Percentiles rank a stretch among this genome's conserved stretches.
Evolutionary conservation across 2,113 vertebrate genomes (phyloP).

Genomic region (Empidonax alnorum): DNA sequence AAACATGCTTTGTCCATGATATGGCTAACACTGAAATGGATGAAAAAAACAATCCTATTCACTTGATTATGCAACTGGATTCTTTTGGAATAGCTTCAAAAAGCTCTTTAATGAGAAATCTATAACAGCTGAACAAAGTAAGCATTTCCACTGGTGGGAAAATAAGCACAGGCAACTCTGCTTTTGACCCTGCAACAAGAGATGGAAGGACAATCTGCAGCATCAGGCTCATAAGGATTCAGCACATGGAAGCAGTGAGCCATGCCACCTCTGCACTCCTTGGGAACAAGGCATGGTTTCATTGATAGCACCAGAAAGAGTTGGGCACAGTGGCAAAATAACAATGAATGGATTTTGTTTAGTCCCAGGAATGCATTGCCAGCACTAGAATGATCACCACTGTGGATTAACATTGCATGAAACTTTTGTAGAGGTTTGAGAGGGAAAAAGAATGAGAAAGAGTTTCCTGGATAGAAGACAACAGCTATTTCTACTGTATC

Average conservation of each 20-base stretch:
- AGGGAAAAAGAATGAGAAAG: not conserved
- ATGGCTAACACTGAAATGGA: conserved; percentile 34
- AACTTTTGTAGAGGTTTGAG: not conserved
- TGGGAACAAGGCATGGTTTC: conserved; percentile 29
- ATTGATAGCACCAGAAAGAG: conserved; percentile 28
- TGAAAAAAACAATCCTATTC: conserved; percentile 29
- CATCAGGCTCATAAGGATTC: conserved; percentile 49
- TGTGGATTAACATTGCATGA: not conserved
- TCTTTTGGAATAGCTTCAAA: conserved; percentile 34
- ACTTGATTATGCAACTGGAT: conserved; percentile 60
- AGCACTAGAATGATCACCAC: not conserved
- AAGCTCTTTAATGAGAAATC: conserved; percentile 31
- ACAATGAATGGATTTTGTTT: not conserved
- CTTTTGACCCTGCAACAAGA: not conserved
- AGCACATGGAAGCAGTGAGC: not conserved
- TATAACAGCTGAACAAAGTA: conserved; percentile 38
- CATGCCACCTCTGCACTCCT: not conserved
- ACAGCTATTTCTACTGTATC: not conserved
- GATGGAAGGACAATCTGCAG: not conserved
- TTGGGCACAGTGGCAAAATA: not conserved
- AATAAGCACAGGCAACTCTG: not conserved
- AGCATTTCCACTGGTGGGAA: conserved; percentile 61
- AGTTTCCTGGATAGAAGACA: not conserved
- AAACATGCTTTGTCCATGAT: conserved; percentile 48
- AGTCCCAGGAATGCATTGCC: not conserved